A percentile compares a stretch with the other conserved stretches of the same genome.
Conservation (phyloP, 1,140 invertebrate genomes). For the Phortica variegata region DNA sequence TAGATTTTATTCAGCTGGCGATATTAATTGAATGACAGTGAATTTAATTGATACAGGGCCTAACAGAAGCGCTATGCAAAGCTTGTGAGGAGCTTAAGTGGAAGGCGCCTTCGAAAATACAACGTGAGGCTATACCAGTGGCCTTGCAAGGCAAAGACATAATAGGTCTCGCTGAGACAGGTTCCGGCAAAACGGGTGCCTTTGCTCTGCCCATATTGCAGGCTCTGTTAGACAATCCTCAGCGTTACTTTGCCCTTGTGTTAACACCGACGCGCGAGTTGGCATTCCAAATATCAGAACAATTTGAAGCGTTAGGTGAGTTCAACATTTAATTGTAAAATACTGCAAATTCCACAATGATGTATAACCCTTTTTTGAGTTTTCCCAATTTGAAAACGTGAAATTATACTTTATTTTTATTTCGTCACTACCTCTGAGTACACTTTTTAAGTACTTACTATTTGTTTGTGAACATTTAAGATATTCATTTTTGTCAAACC, state of each 20-base stretch:
- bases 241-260: slow-evolving; percentile 90
- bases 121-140: slow-evolving; percentile 88
- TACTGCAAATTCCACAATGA: slow-evolving; percentile 26
- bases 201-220: slow-evolving; percentile 97
- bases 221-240: slow-evolving; percentile 83
- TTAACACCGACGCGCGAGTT: slow-evolving; percentile 96
- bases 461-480: neutral
- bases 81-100: slow-evolving; percentile 92
- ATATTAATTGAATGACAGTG: neutral
- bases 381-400: slow-evolving; percentile 38
- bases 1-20: too few species aligned
- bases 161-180: slow-evolving; percentile 96
- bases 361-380: slow-evolving; percentile 46
- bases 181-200: slow-evolving; percentile 97
- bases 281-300: slow-evolving; percentile 94
- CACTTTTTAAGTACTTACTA: neutral
- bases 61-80: slow-evolving; percentile 89
- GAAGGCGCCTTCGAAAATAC: slow-evolving; percentile 92
- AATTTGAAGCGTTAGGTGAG: slow-evolving; percentile 89
- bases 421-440: slow-evolving; percentile 56
- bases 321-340: neutral
- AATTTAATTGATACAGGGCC: slow-evolving; percentile 64
- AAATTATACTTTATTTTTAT: slow-evolving; percentile 45
- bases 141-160: slow-evolving; percentile 91
- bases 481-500: neutral